Base-by-base conservation (phyloP, 2,797 vertebrate genomes). In the Pithecia hirsuta region DNA sequence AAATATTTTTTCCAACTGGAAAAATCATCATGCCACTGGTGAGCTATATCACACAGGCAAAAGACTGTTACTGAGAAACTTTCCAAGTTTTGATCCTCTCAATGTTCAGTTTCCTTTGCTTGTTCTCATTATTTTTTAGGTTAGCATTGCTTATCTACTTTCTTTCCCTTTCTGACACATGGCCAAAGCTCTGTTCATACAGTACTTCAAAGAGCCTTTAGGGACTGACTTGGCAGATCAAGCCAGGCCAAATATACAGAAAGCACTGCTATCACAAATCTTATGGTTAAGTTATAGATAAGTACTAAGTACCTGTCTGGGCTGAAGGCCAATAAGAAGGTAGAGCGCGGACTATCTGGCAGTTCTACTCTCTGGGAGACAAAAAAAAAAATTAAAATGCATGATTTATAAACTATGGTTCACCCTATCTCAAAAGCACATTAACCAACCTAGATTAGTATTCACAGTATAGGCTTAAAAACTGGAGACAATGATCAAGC, bases 311-410 rank as follows among this genome's bases (percentile, higher is more conserved):
- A 99, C 99, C 99, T 99, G 99, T 99, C 99, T 88, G 99, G 99
- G 98, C 99, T 99, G 99, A 99, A 99, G 11, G 99, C 99, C 99
- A 99, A 97, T 98, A 99, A 99, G 99, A 99, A 99, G 46, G 99
- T 99, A 88, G 99, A 99, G 33, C 99, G 99, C 98, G 99, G 99
- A 98, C 99, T 99, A 99, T 99, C 99, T 22, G 99, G 99, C 98
- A 99, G 99, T 98, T 99, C 99, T 99, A 99, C 99, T 99, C 99
- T 99, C 99, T 99, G 99, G 97, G 93, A 98, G 98, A 98, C 89
- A 98, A 98, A 98, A 97, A 97, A 98, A 98, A 98, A 97, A 26
- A 96, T 70, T 89, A 89, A 33, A 93, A 91, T 48, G 86, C n/a
- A 87, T 97, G 55, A 91, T 82, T 95, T 88, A 93, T 95, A 91